phyloP scores from a whole-genome alignment of 2,113 vertebrate genomes.

The Brevimyrus niger region DNA sequence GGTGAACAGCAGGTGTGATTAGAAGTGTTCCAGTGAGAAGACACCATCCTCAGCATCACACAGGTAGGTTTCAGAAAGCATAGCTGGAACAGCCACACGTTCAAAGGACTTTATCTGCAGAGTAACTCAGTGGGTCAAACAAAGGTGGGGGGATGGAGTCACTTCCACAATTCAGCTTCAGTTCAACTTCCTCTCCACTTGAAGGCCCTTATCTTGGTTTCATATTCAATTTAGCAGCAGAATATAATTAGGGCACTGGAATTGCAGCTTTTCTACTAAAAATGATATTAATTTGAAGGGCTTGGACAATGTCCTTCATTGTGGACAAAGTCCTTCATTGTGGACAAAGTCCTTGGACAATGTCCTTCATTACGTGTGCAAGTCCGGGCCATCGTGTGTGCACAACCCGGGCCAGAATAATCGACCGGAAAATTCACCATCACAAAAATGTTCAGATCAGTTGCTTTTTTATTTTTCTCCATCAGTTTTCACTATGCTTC shows the following conservation, averaged over 20 bases:
- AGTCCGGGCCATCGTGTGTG: too few species aligned
- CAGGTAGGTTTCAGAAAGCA: neutral
- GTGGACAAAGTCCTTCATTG: neutral
- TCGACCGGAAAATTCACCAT: neutral
- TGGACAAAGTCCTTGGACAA: neutral
- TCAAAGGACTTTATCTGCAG: neutral
- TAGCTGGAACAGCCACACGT: neutral
- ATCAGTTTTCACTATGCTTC: neutral
- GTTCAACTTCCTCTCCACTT: neutral
- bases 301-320: neutral
- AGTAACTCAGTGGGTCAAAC: neutral
- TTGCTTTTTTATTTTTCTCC: neutral
- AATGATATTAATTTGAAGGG: neutral
- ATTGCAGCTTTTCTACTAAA: neutral
- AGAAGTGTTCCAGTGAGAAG: neutral
- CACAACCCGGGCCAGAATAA: too few species aligned
- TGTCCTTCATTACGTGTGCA: neutral
- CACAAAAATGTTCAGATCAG: neutral
- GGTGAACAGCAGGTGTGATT: neutral
- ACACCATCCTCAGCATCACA: neutral
- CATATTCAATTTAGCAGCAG: neutral
- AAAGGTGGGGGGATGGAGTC: too few species aligned
- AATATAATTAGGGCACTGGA: too few species aligned
- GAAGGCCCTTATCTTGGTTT: neutral
- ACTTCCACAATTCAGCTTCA: neutral